Evolutionary conservation across 2,113 vertebrate species (phyloP).

Genomic region (Osmerus mordax): DNA sequence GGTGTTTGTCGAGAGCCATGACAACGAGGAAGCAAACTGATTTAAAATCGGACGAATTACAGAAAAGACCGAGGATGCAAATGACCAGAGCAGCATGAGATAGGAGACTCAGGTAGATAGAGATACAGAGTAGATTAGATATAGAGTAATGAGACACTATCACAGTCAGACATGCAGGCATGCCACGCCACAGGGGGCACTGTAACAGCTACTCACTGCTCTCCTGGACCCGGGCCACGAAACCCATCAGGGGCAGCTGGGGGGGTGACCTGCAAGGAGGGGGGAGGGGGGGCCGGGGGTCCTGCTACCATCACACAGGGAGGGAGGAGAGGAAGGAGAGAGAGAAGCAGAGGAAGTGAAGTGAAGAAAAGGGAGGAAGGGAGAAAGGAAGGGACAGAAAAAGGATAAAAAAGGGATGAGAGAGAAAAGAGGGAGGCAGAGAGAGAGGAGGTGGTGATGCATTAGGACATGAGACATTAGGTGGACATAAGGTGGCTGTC

Average conservation of each 20-base stretch:
- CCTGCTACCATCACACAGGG: slow-evolving; percentile 72
- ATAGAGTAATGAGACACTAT: too few relatives aligned
- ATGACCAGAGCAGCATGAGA: neutral
- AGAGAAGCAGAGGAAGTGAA: neutral
- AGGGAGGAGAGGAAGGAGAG: neutral
- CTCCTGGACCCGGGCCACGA: slow-evolving; percentile 99
- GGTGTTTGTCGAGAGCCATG: neutral
- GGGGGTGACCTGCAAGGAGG: slow-evolving; percentile 99
- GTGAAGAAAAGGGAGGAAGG: neutral
- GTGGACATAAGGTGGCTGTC: neutral
- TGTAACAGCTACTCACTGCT: slow-evolving; percentile 89
- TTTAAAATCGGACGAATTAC: neutral
- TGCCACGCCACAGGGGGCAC: slow-evolving; percentile 2
- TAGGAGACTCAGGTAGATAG: neutral
- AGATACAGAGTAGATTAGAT: neutral
- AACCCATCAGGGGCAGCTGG: slow-evolving; percentile 99
- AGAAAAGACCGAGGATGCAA: neutral
- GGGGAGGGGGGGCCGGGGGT: slow-evolving; percentile 94
- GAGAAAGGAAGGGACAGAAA: neutral
- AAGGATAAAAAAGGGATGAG: neutral
- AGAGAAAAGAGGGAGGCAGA: neutral
- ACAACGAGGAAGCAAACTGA: neutral
- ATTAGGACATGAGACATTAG: neutral
- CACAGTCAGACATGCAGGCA: slow-evolving; percentile 15
- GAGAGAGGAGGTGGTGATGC: neutral